These are phyloP conservation scores for Synodontis membranacea DNA, from an alignment of 2,113 vertebrate genomes.

Conservation along the genomic window DNA sequence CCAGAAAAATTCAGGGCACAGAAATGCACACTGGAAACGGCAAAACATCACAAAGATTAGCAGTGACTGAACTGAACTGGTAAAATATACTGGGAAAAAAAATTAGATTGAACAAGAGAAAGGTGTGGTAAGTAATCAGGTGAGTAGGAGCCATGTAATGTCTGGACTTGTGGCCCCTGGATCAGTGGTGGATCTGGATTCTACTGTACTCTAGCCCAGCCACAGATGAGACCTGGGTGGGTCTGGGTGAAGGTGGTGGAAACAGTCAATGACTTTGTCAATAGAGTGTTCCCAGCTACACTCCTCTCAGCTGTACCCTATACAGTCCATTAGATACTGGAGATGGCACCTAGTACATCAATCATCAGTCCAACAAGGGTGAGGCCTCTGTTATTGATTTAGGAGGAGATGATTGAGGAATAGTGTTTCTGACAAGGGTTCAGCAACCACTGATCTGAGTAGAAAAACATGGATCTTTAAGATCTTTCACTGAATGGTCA, in stretches of 20 bases:
- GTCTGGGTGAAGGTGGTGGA: not conserved
- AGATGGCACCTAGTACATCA: not conserved
- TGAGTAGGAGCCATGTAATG: too few relatives aligned
- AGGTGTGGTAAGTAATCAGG: too few relatives aligned
- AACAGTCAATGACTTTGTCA: not conserved
- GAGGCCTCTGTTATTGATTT: not conserved
- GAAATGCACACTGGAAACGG: too few relatives aligned
- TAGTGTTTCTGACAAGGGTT: not conserved
- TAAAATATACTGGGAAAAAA: too few relatives aligned
- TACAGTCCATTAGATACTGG: not conserved
- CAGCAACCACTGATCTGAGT: not conserved
- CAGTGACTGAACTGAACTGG: too few relatives aligned
- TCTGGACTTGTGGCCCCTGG: too few relatives aligned
- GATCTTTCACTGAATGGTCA: not conserved
- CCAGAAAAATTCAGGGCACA: too few relatives aligned
- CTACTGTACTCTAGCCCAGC: too few relatives aligned
- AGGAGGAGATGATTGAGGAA: not conserved
- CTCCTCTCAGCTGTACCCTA: not conserved
- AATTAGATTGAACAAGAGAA: too few relatives aligned
- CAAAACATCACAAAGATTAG: too few relatives aligned
- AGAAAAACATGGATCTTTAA: not conserved
- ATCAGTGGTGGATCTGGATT: too few relatives aligned
- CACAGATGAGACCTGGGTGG: not conserved
- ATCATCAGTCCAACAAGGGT: not conserved
- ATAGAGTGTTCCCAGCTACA: not conserved